Evolutionary conservation across 2,888 invertebrate species (phyloP).

Genomic region (Drosophila dives): DNA sequence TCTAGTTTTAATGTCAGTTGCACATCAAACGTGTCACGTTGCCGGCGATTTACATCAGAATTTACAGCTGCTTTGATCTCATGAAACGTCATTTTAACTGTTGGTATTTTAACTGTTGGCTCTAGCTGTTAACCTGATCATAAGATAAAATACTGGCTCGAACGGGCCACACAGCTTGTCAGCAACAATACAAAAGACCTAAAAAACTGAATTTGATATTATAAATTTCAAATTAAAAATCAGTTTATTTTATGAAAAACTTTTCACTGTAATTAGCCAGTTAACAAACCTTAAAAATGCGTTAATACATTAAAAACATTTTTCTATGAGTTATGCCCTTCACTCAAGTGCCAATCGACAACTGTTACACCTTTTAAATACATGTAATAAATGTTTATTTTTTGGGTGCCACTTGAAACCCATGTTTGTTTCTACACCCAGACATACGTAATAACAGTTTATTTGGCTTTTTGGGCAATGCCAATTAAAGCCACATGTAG

Average conservation of each 20-base stretch:
- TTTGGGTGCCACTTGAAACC: slow-evolving; percentile 47
- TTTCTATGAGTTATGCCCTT: slow-evolving; percentile 55
- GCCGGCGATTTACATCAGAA: slow-evolving; percentile 33
- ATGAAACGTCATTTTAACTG: slow-evolving; percentile 33
- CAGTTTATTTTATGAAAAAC: not conserved
- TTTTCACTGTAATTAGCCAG: not conserved
- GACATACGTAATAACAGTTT: slow-evolving; percentile 5
- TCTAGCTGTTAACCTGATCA: slow-evolving; percentile 32
- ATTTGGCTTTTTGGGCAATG: slow-evolving; percentile 36
- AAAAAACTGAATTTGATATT: slow-evolving; percentile 23
- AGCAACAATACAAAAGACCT: slow-evolving; percentile 40
- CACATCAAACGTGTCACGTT: slow-evolving; percentile 54
- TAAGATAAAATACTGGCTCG: slow-evolving; percentile 46
- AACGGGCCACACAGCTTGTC: slow-evolving; percentile 38
- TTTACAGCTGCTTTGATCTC: slow-evolving; percentile 37
- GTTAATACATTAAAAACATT: not conserved
- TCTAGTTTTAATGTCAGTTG: slow-evolving; percentile 67
- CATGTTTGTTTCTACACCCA: not conserved
- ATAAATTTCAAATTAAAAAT: not conserved
- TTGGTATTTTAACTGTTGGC: slow-evolving; percentile 27
- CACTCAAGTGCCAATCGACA: slow-evolving; percentile 52
- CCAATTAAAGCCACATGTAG: slow-evolving; percentile 52
- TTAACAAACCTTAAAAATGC: not conserved
- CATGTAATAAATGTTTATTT: slow-evolving; percentile 43
- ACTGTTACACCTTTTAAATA: slow-evolving; percentile 49